Evolutionary conservation across 2,113 vertebrate species (phyloP), one percentile per base, ranked within the genome.

Genomic region (Hemibagrus wyckioides): DNA sequence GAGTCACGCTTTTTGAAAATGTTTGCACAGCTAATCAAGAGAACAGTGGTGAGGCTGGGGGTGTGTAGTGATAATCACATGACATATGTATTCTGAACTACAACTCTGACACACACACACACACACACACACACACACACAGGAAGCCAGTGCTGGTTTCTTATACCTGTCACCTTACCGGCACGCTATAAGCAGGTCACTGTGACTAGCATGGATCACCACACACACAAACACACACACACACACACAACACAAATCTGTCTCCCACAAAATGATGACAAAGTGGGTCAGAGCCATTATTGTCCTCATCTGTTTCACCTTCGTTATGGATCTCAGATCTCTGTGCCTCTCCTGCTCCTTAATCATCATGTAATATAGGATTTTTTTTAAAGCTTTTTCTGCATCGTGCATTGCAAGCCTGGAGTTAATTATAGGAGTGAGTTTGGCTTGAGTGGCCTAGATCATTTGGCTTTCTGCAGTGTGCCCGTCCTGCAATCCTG

Each of bases 401-500:
- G 28, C 63, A 23, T 84, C 63, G 67, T 86, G 52, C 73, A 59
- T 67, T 69, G 61, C 81, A 80, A 85, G 56, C 84, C 56, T 79
- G 44, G 57, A 75, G 82, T 82, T 85, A 85, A 73, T 87, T 77
- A 85, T 82, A 71, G 83, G 86, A 87, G 77, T 86, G 86, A 87
- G 28, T 83, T 83, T 85, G 80, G 80, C 81, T 79, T 48, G 59
- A 89, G 50, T 85, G 77, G 85, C 77, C 77, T 81, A 85, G 86
- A 89, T 89, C 86, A 69, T 89, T 87, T 85, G 86, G 77, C 65
- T 86, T 69, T 87, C 63, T 87, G 86, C 84, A 77, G 89, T 41
- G 75, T 82, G 67, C 83, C 54, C 28, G 30, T 87, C 86, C 79
- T 89, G 88, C 84, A 89, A 82, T 85, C 59, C 69, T 87, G 67